Evolutionary conservation across 2,113 vertebrate species (phyloP).

Genomic region (Ancistrus triradiatus): DNA sequence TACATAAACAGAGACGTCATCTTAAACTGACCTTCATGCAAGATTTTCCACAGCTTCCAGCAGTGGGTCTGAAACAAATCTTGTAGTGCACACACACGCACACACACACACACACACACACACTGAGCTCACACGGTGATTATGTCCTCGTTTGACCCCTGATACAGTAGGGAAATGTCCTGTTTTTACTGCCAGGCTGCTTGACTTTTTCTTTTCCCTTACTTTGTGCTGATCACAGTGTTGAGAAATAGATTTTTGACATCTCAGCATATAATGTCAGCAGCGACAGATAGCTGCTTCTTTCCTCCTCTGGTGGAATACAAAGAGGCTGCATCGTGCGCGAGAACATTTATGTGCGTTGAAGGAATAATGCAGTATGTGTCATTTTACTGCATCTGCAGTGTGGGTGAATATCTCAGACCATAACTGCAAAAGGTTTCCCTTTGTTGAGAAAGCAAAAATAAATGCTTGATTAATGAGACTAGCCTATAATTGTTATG

Average conservation of each 20-base stretch:
- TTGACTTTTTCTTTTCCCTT: constrained; percentile 7
- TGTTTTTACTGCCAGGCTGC: constrained; percentile 11
- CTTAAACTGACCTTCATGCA: constrained; percentile 7
- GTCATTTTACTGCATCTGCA: no score
- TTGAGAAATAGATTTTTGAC: constrained; percentile 6
- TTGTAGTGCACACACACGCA: no score
- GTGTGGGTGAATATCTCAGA: no score
- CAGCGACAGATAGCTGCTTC: not conserved
- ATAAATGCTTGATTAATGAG: no score
- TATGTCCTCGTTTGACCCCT: not conserved
- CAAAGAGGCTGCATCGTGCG: no score
- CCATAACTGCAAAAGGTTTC: no score
- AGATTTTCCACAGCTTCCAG: not conserved
- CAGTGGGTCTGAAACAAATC: constrained; percentile 1
- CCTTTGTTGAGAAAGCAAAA: no score
- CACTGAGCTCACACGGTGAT: not conserved
- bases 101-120: no score
- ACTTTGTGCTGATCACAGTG: constrained; percentile 33
- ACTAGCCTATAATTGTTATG: no score
- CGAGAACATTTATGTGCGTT: no score
- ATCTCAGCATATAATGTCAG: constrained; percentile 22
- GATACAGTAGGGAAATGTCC: constrained; percentile 7
- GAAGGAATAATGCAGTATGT: no score
- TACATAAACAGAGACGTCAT: constrained; percentile 4
- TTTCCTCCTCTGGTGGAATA: constrained; percentile 12